These are phyloP conservation scores for Larimichthys polyactis DNA, from an alignment of 2,113 vertebrate genomes.

Conservation along the genomic window DNA sequence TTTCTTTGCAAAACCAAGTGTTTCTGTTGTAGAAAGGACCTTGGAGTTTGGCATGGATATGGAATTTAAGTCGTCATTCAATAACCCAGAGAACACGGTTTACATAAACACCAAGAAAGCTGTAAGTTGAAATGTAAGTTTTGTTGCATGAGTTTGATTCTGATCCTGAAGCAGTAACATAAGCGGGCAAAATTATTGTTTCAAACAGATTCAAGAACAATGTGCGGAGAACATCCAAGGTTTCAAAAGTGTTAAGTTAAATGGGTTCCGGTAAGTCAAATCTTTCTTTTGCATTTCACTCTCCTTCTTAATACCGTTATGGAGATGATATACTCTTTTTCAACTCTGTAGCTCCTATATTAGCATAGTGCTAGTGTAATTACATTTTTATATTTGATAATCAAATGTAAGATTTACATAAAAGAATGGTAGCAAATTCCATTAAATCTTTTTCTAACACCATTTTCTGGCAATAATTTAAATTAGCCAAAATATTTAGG, in stretches of 20 bases:
- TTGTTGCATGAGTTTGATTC: not conserved
- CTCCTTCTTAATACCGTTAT: not conserved
- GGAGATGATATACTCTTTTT: not conserved
- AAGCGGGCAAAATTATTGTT: not conserved
- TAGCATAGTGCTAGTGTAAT: not conserved
- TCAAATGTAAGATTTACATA: not conserved
- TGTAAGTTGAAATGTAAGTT: conserved; percentile 34
- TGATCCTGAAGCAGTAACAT: not conserved
- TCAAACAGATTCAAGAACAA: conserved; percentile 35
- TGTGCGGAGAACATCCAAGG: not conserved
- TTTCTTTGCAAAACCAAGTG: not conserved
- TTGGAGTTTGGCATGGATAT: not conserved
- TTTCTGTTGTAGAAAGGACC: not conserved
- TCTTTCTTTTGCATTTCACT: not conserved
- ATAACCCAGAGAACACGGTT: rapidly evolving
- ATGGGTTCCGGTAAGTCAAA: not conserved
- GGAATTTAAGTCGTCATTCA: not conserved
- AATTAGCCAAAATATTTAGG: no score
- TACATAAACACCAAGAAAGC: rapidly evolving
- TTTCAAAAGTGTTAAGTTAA: rapidly evolving
- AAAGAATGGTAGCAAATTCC: not conserved
- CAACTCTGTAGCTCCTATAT: not conserved
- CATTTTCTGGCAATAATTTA: no score
- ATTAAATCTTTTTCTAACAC: no score
- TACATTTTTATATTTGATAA: not conserved